Evolutionary conservation across 2,113 vertebrate genomes (phyloP), one percentile per base, ranked within the genome.

Genomic region (Anarrhichthys ocellatus): DNA sequence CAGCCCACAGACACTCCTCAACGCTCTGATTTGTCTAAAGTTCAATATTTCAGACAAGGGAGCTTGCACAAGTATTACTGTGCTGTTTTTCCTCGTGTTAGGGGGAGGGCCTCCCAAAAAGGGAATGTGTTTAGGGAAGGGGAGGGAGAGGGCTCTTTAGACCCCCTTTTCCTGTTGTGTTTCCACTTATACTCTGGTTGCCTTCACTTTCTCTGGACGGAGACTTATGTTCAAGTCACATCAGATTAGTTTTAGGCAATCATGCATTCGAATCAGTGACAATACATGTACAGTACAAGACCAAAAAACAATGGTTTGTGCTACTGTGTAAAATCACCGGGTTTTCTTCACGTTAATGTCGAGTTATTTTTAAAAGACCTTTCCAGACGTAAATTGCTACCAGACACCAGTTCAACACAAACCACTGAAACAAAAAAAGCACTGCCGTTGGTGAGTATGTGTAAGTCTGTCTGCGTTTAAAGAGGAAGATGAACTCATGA

Each of bases 1-100:
- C 50, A 70, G 14, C 58, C 48, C 59, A 63, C 70, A 20, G 58
- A 84, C 66, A 44, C 65, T 84, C 78, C 80, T 82, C 69, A 38
- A 46, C 20, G 50, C 29, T 69, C 48, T 32, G 2, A 73, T 65
- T 34, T 64, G 92, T 89, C 81, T 91, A 91, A 93, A 95, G 92
- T 94, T 89, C 88, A 93, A 78, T 20, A n/a, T 63, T 62, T 58
- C 17, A 66, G n/a, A 42, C 10, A 78, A 34, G 54, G 67, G 27
- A 36, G 18, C 44, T 83, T 84, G 38, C 62, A 52, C 14, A 73
- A 73, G 48, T 62, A 38, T 73, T 68, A 44, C 71, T 62, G 17
- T 58, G 72, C 81, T 69, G 80, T 50, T 50, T 78, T 78, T 46
- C 67, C 8, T 81, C 0, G 4, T 80, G 79, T 72, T 46, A 36